Conservation (phyloP, 2,797 vertebrate species). For the Falco columbarius region DNA sequence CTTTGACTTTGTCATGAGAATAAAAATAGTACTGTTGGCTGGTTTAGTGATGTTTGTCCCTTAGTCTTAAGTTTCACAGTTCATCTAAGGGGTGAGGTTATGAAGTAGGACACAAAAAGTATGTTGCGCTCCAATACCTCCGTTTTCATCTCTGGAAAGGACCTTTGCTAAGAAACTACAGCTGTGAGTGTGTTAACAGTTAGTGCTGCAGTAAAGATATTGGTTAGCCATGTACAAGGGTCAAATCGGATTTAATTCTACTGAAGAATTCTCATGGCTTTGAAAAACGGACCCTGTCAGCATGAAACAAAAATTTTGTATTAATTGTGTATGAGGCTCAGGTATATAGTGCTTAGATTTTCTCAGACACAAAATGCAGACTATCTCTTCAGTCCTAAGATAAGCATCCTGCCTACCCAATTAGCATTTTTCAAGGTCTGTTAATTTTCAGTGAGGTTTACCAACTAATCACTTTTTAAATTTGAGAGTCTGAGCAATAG, state of each 20-base stretch:
- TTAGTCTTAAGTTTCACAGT: constrained; percentile 49
- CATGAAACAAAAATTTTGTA: background rate
- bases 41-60: constrained; percentile 25
- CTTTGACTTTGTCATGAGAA: constrained; percentile 3
- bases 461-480: background rate
- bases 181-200: background rate
- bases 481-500: background rate
- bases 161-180: background rate
- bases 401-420: background rate
- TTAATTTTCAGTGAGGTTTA: background rate
- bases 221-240: background rate
- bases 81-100: constrained; percentile 43
- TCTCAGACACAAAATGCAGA: background rate
- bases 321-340: background rate
- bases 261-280: background rate
- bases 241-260: background rate
- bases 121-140: background rate
- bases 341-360: background rate
- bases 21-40: constrained; percentile 47
- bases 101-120: background rate
- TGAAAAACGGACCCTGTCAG: constrained; percentile 20
- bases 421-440: background rate
- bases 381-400: background rate
- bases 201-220: background rate
- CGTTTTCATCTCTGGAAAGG: constrained; percentile 29